Evolutionary conservation across 2,113 vertebrate species (phyloP), one percentile per base, ranked within the genome.

Genomic region (Illadopsis cleaveri): DNA sequence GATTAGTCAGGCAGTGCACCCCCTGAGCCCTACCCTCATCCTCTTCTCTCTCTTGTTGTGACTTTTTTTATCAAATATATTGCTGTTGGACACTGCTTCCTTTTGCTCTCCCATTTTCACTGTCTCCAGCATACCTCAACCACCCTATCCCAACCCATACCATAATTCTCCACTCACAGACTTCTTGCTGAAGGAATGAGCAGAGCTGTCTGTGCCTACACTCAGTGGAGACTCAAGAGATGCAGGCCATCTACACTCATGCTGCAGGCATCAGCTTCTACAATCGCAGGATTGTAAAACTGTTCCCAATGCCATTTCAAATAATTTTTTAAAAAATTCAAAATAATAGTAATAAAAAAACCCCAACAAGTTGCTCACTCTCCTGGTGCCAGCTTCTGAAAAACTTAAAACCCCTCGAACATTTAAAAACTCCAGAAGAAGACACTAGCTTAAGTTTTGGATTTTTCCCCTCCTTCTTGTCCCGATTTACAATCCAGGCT

Each of bases 361-460:
- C 2, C 10, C 17, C 10, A 37, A 10, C 13, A 35, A 48, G 6
- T 56, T 51, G 5, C 9, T 86, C 7, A 2, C 21, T 84, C 9
- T 53, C 12, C 28, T 23, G 14, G 10, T 12, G 9, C 15, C 31
- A 86, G 50, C 7, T 89, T 62, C 53, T 50, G 54, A 47, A 56
- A 70, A 70, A 35, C 19, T 72, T 61, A 0, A 3, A 45, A 69
- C 79, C 61, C 10, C 1, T 12, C 2, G 0, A 61, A 35, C 16
- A n/a, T 33, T n/a, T 33, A 21, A 86, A 58, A 82, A 68, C 5
- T 28, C 12, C 27, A n/a, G 15, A 20, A 73, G 21, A 15, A 82
- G 77, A 51, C n/a, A 16, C 5, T 56, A 21, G 5, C 21, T n/a
- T 23, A n/a, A 13, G 5, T 5, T n/a, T 33, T 4, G 25, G 19